A percentile compares a stretch with the other conserved stretches of the same genome.
Conservation (phyloP, 2,888 invertebrate genomes). For the Bruchidius siliquastri region DNA sequence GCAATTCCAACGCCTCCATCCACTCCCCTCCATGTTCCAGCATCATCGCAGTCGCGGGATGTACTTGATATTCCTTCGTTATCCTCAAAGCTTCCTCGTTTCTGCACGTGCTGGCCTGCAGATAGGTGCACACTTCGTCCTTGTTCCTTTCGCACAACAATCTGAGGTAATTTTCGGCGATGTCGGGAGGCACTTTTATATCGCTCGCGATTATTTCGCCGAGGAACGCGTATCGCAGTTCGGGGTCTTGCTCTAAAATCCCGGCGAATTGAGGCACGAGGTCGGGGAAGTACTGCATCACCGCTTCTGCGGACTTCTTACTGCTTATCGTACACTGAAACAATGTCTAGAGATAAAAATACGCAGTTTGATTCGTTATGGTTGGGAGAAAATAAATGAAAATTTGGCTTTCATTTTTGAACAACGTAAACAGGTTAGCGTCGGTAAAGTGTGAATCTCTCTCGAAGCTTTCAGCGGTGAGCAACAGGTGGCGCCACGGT, state of each 20-base stretch:
- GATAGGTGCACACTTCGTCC: conserved; percentile 47
- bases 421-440: too few species aligned
- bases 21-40: conserved; percentile 72
- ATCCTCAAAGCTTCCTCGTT: conserved; percentile 62
- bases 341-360: not conserved
- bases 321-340: conserved; percentile 49
- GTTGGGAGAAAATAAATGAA: too few species aligned
- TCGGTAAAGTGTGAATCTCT: too few species aligned
- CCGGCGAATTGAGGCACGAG: conserved; percentile 46
- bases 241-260: conserved; percentile 45
- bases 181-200: conserved; percentile 45
- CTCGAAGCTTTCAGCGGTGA: too few species aligned
- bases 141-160: conserved; percentile 58
- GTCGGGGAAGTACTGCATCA: conserved; percentile 54
- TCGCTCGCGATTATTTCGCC: conserved; percentile 51
- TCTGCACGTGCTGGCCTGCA: conserved; percentile 52
- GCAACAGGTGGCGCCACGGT: too few species aligned
- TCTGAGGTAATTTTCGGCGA: conserved; percentile 59
- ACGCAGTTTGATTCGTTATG: too few species aligned
- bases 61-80: conserved; percentile 57
- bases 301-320: conserved; percentile 58
- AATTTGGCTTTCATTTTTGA: too few species aligned
- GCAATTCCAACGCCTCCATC: conserved; percentile 63
- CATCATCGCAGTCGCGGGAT: conserved; percentile 66
- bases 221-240: conserved; percentile 55